Base-by-base conservation (phyloP, 23 tunicate species). In the Halocynthia aurantium region DNA sequence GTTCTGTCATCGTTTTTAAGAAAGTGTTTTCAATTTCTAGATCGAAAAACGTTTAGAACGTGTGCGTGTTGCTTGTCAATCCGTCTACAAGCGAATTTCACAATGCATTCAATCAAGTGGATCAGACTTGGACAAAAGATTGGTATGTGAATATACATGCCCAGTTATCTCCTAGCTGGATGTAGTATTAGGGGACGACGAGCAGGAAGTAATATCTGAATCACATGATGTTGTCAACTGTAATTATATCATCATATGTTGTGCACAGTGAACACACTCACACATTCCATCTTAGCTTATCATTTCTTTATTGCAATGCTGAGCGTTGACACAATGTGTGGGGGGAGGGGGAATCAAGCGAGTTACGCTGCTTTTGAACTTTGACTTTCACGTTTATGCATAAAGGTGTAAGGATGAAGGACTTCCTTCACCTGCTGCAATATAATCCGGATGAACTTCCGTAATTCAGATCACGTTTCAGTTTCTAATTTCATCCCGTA, bases 31-130 rank as follows among this genome's bases (percentile, higher is more conserved):
- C 64, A 58, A 2, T 58, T 58, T 15, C 64, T 50, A 87, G 88
- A 69, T 89, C 52, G 89, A 89, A 69, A 80, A 80, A 22, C 85
- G 81, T 49, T 77, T 89, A 62, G 96, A 89, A 22, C 89, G 81
- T 62, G 82, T 83, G 6, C 75, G 83, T 20, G 55, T 44, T 12
- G 89, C 96, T 9, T 84, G 85, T 62, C 82, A 61, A 76, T 20
- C 84, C 0, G 71, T 78, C 8, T 84, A 75, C 72, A 89, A 89
- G 72, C 80, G 81, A 52, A 53, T 89, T 40, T 76, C 81, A 21
- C 96, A 80, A 58, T 89, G 86, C 62, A 12, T 79, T 57, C 88
- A 80, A 50, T 84, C 86, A 15, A 82, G 80, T 54, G 85, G 88
- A 10, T 31, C 72, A 7, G 89, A 89, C 63, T 84, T 74, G 11